Percentiles rank a stretch among this genome's conserved stretches.
These are phyloP conservation scores for Phyllotreta cruciferae DNA, from an alignment of 2,888 invertebrate genomes.

Conservation along the genomic window DNA sequence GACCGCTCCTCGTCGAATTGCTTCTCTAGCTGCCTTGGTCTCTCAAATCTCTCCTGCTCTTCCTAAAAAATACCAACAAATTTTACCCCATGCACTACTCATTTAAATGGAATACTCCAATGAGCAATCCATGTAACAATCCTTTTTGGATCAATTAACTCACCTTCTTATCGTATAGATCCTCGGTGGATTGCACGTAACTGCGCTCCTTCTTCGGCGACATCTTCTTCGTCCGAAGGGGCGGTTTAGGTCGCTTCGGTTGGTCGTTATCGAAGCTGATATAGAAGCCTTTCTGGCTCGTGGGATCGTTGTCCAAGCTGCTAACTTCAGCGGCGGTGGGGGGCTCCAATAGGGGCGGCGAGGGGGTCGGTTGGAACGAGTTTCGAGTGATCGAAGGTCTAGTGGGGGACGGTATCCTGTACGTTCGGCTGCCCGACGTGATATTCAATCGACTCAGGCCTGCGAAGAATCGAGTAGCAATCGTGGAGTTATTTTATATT, in stretches of 20 bases:
- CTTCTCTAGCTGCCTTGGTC: slow-evolving; percentile 60
- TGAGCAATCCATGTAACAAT: too few species aligned
- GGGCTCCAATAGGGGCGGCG: slow-evolving; percentile 44
- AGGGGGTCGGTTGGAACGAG: slow-evolving; percentile 68
- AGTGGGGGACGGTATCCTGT: slow-evolving; percentile 89
- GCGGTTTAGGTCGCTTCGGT: slow-evolving; percentile 89
- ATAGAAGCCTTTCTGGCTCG: slow-evolving; percentile 85
- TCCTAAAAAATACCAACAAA: slow-evolving; percentile 34
- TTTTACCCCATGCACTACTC: too few species aligned
- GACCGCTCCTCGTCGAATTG: slow-evolving; percentile 61
- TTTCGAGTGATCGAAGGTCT: slow-evolving; percentile 74
- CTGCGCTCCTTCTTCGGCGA: slow-evolving; percentile 79
- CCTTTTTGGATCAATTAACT: not conserved
- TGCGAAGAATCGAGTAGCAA: slow-evolving; percentile 45
- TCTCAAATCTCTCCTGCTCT: slow-evolving; percentile 50
- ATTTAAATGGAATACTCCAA: too few species aligned
- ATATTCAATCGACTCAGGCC: slow-evolving; percentile 82
- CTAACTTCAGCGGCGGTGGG: slow-evolving; percentile 58
- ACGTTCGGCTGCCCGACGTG: slow-evolving; percentile 86
- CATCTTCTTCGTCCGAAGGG: slow-evolving; percentile 75
- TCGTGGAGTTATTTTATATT: too few species aligned
- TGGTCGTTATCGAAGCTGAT: slow-evolving; percentile 91
- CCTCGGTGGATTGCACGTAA: slow-evolving; percentile 46
- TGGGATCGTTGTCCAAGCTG: slow-evolving; percentile 62
- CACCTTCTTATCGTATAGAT: slow-evolving; percentile 41